Evolutionary conservation across 2,888 invertebrate species (phyloP), one percentile per base, ranked within the genome.

Genomic region (Diaprepes abbreviatus): DNA sequence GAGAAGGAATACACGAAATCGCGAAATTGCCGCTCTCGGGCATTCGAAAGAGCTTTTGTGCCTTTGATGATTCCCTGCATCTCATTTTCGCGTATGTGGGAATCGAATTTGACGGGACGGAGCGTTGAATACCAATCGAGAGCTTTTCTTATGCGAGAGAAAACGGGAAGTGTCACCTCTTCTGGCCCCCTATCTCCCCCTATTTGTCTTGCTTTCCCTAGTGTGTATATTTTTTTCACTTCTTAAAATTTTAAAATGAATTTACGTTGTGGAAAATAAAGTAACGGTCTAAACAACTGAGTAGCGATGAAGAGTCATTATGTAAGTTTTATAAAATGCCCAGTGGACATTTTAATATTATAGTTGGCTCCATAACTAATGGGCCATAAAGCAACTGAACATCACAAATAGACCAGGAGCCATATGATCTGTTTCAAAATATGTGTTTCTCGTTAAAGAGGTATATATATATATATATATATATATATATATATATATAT

Each of bases 51-150:
- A 71, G 84, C 84, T 83, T 78, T 84, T 84, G 83, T 84, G 83
- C 84, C 83, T 84, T 84, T 84, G 84, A 84, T 84, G 84, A 84
- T 84, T 84, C 83, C 82, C 83, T 84, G 84, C 84, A 84, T 84
- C 84, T 84, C 84, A 84, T 84, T 84, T 84, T 84, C 83, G 80
- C 81, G 79, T 81, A 79, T 81, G 81, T 79, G 80, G 79, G 82
- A 83, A 83, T 83, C 83, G 83, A 83, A 83, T 84, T 84, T 83
- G 82, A 82, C 81, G 83, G 82, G 80, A 80, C 80, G 81, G 81
- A 82, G 83, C 81, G 81, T 81, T 83, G 84, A 84, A 84, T 84
- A 84, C 83, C 83, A 83, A 84, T 84, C 83, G 81, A 78, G 65
- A 40, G 63, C 62, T 68, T 71, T 68, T 48, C 38, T 45, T 76